Base-by-base conservation (phyloP, 1,140 invertebrate species). In the Aphelenchoides avenae region DNA sequence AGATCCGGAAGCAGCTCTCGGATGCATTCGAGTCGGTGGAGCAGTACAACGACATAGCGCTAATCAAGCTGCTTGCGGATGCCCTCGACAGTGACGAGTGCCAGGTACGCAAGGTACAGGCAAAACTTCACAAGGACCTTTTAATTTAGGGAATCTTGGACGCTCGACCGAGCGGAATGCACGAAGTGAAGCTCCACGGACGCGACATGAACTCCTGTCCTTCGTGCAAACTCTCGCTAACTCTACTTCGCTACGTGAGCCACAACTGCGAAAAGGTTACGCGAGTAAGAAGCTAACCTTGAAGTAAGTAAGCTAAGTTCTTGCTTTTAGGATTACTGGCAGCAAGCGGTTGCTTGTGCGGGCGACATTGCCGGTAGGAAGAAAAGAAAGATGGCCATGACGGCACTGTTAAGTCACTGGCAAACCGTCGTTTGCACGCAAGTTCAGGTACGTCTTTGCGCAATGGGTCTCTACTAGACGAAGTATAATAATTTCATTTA, bases 321-420 rank as follows among this genome's bases (percentile, higher is more conserved):
- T 34, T 34, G 41, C 31, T 15, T 31, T 22, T 50, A 3, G 40
- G 3, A 43, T n/a, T 34, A 20, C 22, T 5, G n/a, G 41, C n/a
- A 52, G 22, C 22, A 53, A 51, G n/a, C n/a, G n/a, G n/a, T n/a
- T n/a, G n/a, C n/a, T n/a, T n/a, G n/a, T n/a, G n/a, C n/a, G n/a
- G n/a, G n/a, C 50, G 49, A 62, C 15, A 15, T 61, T 3, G 24
- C 18, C 26, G 49, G 63, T 27, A 61, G 63, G n/a, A 42, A 58
- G 46, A 44, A 34, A n/a, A 34, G 71, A 30, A 68, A 72, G 37
- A 47, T 37, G 20, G 73, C 70, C 15, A 54, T 73, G 1, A 70
- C 67, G 29, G 66, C 73, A 1, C 43, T 73, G 18, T 55, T 73
- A 9, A 62, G 63, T 49, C 73, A 76, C 47, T 73, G 71, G 71